Percentiles rank a stretch among this genome's conserved stretches.
phyloP scores from a whole-genome alignment of 2,113 vertebrate species.

The Galbula dea region DNA sequence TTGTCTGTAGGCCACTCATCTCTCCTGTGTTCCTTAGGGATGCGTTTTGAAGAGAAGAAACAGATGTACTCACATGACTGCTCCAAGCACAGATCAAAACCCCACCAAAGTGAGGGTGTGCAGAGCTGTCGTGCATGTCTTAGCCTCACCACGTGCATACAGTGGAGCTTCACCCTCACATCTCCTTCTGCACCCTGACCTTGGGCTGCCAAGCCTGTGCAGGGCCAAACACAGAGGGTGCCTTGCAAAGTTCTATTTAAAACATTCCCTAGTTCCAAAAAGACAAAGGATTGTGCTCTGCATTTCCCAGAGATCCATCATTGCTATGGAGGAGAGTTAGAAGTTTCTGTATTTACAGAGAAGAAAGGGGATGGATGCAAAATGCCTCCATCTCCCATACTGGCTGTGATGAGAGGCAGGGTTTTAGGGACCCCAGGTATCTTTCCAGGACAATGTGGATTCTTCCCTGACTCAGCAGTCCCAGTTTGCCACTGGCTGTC shows the following conservation, averaged over 20 bases:
- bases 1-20: fast-evolving
- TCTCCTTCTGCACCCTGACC: not conserved
- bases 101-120: fast-evolving
- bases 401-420: not conserved
- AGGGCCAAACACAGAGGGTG: not conserved
- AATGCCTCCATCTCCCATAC: not conserved
- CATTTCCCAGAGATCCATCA: not conserved
- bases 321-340: not conserved
- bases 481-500: not conserved
- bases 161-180: not conserved
- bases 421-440: not conserved
- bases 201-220: not conserved
- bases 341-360: not conserved
- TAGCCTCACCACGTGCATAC: not conserved
- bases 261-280: not conserved
- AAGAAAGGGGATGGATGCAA: not conserved
- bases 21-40: not conserved
- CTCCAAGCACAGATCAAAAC: not conserved
- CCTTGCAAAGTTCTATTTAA: not conserved
- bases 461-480: not conserved
- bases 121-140: not conserved
- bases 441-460: not conserved
- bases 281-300: not conserved
- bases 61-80: not conserved
- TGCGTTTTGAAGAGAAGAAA: not conserved